Percentiles rank a stretch among this genome's conserved stretches.
These are phyloP conservation scores for Epiblema foenella DNA, from an alignment of 2,888 invertebrate genomes.

Conservation along the genomic window DNA sequence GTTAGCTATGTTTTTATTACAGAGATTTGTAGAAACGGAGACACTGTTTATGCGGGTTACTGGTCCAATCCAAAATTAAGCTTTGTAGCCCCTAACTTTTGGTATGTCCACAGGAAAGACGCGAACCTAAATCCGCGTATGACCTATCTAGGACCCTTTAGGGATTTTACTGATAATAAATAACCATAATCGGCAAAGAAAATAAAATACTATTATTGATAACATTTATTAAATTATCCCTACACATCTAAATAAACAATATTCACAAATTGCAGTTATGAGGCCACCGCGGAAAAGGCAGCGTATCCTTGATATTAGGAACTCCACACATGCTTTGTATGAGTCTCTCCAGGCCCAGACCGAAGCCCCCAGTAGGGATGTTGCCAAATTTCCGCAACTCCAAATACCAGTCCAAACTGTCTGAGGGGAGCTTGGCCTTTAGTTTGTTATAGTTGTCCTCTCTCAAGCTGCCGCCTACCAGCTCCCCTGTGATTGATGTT, in stretches of 20 bases:
- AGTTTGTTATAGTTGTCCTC: constrained; percentile 90
- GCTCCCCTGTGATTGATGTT: constrained; percentile 95
- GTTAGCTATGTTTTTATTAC: too few relatives aligned
- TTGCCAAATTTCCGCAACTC: constrained; percentile 95
- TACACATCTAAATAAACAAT: constrained; percentile 15
- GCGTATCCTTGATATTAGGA: constrained; percentile 95
- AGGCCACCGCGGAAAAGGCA: constrained; percentile 98
- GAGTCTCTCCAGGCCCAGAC: constrained; percentile 97
- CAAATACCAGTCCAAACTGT: constrained; percentile 92
- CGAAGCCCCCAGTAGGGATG: constrained; percentile 97
- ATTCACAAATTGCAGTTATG: constrained; percentile 90
- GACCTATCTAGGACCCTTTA: too few relatives aligned
- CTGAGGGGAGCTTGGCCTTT: constrained; percentile 85
- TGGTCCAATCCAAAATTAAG: too few relatives aligned
- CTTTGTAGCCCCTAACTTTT: too few relatives aligned
- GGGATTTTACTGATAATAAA: too few relatives aligned
- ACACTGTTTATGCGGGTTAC: too few relatives aligned
- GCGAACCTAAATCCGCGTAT: too few relatives aligned
- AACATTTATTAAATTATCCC: constrained; percentile 17
- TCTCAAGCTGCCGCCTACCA: constrained; percentile 97
- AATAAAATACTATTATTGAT: constrained; percentile 8
- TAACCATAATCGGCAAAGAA: not conserved
- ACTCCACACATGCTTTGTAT: constrained; percentile 93
- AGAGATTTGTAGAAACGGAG: too few relatives aligned
- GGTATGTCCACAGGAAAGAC: too few relatives aligned